Conservation (phyloP, 2,888 invertebrate species). For the Campaea margaritaria region DNA sequence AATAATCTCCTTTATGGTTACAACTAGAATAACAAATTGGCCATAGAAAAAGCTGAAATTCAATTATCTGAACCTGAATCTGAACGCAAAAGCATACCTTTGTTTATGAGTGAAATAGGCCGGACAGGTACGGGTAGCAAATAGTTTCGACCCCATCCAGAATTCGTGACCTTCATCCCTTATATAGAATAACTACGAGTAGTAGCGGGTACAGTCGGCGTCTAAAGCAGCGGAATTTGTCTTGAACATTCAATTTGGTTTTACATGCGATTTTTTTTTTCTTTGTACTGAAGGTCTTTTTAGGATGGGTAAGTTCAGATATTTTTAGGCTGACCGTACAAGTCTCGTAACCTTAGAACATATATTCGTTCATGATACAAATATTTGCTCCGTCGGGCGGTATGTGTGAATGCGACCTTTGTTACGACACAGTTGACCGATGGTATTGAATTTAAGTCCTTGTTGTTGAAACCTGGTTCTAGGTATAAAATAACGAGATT, state of each 20-base stretch:
- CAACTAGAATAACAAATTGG: neutral
- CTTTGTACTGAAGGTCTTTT: no score
- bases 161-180: slow-evolving; percentile 16
- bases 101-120: slow-evolving; percentile 1
- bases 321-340: no score
- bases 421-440: slow-evolving; percentile 19
- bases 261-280: no score
- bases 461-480: neutral
- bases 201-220: no score
- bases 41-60: neutral
- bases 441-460: slow-evolving; percentile 36
- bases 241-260: no score
- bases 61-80: no score
- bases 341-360: slow-evolving; percentile 3
- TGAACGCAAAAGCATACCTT: no score
- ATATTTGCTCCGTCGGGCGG: slow-evolving; percentile 19
- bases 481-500: slow-evolving; percentile 11
- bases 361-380: slow-evolving; percentile 26
- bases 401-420: slow-evolving; percentile 22
- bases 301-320: no score
- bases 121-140: slow-evolving; percentile 7
- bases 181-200: neutral
- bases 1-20: no score
- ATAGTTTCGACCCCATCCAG: slow-evolving; percentile 19
- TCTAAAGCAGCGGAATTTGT: no score